phyloP scores from a whole-genome alignment of 2,888 invertebrate genomes.

The Polydrusus pterygomalis region DNA sequence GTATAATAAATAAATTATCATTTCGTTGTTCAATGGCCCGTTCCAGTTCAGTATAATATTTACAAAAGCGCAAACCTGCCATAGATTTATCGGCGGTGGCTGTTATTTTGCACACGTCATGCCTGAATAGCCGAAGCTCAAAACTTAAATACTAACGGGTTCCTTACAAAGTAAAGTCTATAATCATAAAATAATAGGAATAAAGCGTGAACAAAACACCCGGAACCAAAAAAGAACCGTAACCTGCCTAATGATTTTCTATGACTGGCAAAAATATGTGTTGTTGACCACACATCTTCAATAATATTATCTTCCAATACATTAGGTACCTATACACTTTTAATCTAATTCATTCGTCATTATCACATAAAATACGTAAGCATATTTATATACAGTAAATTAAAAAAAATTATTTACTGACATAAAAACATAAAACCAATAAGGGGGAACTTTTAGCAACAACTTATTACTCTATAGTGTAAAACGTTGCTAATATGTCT shows the following conservation, averaged over 20 bases:
- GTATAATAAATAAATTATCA: too few relatives aligned
- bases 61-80: not conserved
- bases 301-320: not conserved
- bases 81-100: slow-evolving; percentile 4
- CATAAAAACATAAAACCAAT: too few relatives aligned
- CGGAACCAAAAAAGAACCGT: slow-evolving; percentile 34
- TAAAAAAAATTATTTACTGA: too few relatives aligned
- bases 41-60: slow-evolving; percentile 1
- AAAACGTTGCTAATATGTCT: too few relatives aligned
- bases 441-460: too few relatives aligned
- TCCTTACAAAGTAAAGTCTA: slow-evolving; percentile 21
- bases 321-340: not conserved
- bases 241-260: slow-evolving; percentile 30
- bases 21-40: too few relatives aligned
- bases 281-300: slow-evolving; percentile 12
- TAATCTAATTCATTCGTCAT: too few relatives aligned
- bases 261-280: slow-evolving; percentile 24
- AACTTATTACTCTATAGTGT: too few relatives aligned
- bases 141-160: slow-evolving; percentile 21
- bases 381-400: too few relatives aligned
- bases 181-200: slow-evolving; percentile 33
- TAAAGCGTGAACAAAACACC: slow-evolving; percentile 22
- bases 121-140: slow-evolving; percentile 13
- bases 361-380: too few relatives aligned
- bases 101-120: slow-evolving; percentile 9